Evolutionary conservation across 2,113 vertebrate species (phyloP), one percentile per base, ranked within the genome.

Genomic region (Perca fluviatilis): DNA sequence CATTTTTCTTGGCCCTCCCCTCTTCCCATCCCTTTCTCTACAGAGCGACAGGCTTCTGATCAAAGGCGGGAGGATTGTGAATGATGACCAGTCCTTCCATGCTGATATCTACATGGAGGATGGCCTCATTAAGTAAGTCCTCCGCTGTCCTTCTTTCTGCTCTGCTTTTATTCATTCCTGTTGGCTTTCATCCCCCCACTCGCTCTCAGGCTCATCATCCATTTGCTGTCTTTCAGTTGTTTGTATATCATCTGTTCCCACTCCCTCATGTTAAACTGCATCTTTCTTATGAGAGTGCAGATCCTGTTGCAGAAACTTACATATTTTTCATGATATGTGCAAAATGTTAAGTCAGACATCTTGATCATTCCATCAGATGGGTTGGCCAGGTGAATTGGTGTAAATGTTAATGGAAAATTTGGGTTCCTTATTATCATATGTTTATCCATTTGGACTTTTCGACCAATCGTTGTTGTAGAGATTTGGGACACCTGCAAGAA

Each of bases 41-140:
- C 91, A 99, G 98, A 98, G 98, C 58, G 98, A 99, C 87, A 95
- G 97, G 94, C 97, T 99, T 89, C 96, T 99, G 86, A 97, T 99
- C 93, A 99, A 99, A 96, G 98, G 98, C 71, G 98, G 98, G 70
- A 95, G 98, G 90, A 97, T 99, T 47, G 98, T 99, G 89, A 99
- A 99, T 0, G 98, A 99, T 96, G 98, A 99, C 82, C 98, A 99
- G 88, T 99, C 98, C 23, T 98, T 99, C 90, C 96, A 96, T 87
- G 98, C 97, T 10, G 98, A 99, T 83, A 97, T 99, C 93, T 99
- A 99, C 94, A 97, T 99, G 96, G 98, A 99, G 83, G 98, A 99
- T 96, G 98, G 98, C 83, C 92, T 98, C 90, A 99, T 99, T 89
- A 99, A 99, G 98, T 99, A 96, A 87, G 97, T 95, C 56, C 58